Base-by-base conservation (phyloP, 2,113 vertebrate species). In the Callorhinus ursinus region DNA sequence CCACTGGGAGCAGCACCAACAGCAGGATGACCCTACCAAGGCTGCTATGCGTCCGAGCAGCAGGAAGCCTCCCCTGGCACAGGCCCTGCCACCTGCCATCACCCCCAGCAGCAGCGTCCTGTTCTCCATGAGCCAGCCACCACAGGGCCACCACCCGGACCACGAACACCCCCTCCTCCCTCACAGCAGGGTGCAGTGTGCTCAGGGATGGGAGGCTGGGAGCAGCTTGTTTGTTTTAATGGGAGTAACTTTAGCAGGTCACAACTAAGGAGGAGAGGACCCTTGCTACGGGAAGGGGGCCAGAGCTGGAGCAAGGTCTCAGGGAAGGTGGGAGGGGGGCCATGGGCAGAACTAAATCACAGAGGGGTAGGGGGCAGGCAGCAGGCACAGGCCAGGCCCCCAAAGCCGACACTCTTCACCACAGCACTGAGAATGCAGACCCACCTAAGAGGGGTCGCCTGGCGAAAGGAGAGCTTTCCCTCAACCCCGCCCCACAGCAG, bases 221-320 rank as follows among this genome's bases (percentile, higher is more conserved):
- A 11, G 33, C 5, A 10, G 33, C 31, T 31, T 39, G 57, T 28
- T 46, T 80, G n/a, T 36, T 55, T 67, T 24, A 10, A 26, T 0
- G 0, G 65, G 11, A 36, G 39, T 6, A 26, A 61, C 1, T 0
- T 28, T 15, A 22, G 11, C 31, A 72, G n/a, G 31, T 28, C 0
- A 9, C 31, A 15, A 24, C 63, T 28, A 10, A 67, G 15, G 21
- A 39, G 42, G 24, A n/a, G 24, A 24, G n/a, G 39, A 51, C 31
- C 39, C 42, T 18, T 18, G 22, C 67, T 4, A 31, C 31, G 9
- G 33, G 24, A 33, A 31, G 22, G 39, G 9, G 31, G 19, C 6
- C 1, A 39, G 2, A 15, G 42, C 69, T 3, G 6, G 18, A 63
- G 12, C 49, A 55, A 12, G n/a, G 5, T 18, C n/a, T 87, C 49